Conservation (phyloP, 1,140 invertebrate species). For the Drosophila lacteicornis region DNA sequence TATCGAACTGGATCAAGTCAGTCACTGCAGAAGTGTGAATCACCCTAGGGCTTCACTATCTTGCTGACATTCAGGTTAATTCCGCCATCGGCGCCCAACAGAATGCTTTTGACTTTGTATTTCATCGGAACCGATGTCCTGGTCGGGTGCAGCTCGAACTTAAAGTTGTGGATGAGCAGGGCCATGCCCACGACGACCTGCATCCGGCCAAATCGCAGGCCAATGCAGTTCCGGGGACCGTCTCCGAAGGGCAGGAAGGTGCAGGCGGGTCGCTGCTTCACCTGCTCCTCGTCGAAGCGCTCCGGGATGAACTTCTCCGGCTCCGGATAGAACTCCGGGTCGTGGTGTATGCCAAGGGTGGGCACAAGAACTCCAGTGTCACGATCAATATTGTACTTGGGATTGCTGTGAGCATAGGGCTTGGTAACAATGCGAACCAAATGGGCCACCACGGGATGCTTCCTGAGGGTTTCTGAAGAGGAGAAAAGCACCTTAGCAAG, state of each 20-base stretch:
- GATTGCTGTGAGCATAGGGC: conserved; percentile 86
- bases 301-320: conserved; percentile 87
- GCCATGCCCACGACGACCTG: conserved; percentile 87
- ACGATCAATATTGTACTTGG: conserved; percentile 86
- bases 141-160: conserved; percentile 53
- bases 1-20: background rate
- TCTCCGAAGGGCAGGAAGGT: conserved; percentile 66
- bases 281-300: conserved; percentile 85
- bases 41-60: conserved; percentile 1
- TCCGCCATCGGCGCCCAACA: conserved; percentile 51
- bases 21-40: background rate
- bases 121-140: conserved; percentile 55
- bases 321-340: conserved; percentile 83
- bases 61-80: conserved; percentile 54
- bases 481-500: too few species aligned
- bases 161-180: conserved; percentile 73
- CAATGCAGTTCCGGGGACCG: conserved; percentile 82
- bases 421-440: conserved; percentile 86
- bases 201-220: conserved; percentile 88
- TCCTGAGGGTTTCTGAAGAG: conserved; percentile 87
- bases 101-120: conserved; percentile 31
- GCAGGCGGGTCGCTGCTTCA: conserved; percentile 44
- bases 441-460: conserved; percentile 87
- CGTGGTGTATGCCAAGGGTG: conserved; percentile 87
- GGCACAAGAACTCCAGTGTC: conserved; percentile 88